Evolutionary conservation across 1,140 invertebrate species (phyloP).

Genomic region (Drosophila busckii): DNA sequence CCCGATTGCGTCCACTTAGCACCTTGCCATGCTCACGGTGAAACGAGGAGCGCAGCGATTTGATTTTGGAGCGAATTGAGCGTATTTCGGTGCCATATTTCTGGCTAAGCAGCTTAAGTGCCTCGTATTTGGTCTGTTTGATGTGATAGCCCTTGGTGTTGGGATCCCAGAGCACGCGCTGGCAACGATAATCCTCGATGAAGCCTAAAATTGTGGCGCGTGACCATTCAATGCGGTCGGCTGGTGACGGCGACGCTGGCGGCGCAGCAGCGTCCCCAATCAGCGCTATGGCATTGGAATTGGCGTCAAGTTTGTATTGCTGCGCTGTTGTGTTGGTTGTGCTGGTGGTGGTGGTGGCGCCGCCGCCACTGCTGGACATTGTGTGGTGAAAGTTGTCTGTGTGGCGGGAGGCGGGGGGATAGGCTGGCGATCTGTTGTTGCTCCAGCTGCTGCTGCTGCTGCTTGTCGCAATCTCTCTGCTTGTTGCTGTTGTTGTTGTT

Average conservation of each 20-base stretch:
- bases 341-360: too few relatives aligned
- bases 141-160: conserved; percentile 77
- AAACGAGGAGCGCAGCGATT: conserved; percentile 73
- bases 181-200: conserved; percentile 71
- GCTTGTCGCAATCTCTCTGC: too few relatives aligned
- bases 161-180: conserved; percentile 73
- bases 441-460: conserved; percentile 10
- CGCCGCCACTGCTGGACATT: conserved; percentile 67
- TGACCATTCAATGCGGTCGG: conserved; percentile 73
- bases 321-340: too few relatives aligned
- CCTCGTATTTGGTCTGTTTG: conserved; percentile 76
- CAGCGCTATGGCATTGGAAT: conserved; percentile 60
- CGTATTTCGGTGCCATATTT: conserved; percentile 76
- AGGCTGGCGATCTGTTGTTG: not conserved
- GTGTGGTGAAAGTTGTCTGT: conserved; percentile 60
- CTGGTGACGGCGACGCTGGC: conserved; percentile 21
- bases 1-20: conserved; percentile 61
- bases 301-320: conserved; percentile 57
- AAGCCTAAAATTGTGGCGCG: conserved; percentile 70
- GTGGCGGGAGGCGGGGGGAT: conserved; percentile 12
- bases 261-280: conserved; percentile 53
- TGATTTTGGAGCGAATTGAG: conserved; percentile 74
- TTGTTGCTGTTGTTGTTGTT: conserved; percentile 1
- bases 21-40: conserved; percentile 76
- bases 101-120: conserved; percentile 61